phyloP scores from a whole-genome alignment of 2,113 vertebrate genomes.

The Heterotilapia buettikoferi region DNA sequence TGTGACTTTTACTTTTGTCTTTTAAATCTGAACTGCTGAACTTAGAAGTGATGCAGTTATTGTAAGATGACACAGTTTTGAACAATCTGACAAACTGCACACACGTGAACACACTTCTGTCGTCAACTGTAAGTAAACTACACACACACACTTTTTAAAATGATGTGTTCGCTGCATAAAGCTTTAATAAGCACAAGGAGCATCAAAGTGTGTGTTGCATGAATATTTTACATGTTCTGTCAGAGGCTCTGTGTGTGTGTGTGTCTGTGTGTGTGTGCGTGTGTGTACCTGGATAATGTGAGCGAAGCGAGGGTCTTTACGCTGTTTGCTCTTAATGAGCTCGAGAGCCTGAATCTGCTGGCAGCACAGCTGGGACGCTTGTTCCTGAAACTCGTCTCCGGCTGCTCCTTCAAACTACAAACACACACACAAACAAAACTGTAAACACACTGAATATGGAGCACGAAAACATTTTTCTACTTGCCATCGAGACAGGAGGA shows the following conservation, averaged over 20 bases:
- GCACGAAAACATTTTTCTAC: rapidly evolving
- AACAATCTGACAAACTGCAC: neutral
- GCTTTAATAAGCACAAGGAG: neutral
- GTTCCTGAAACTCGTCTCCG: constrained; percentile 84
- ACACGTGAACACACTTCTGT: neutral
- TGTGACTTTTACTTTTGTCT: rapidly evolving
- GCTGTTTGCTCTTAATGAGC: constrained; percentile 88
- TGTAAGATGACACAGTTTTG: neutral
- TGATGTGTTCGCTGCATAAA: neutral
- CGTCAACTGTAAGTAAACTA: neutral
- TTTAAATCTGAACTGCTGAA: neutral
- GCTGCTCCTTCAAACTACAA: constrained; percentile 81
- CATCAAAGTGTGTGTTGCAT: neutral
- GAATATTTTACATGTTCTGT: neutral
- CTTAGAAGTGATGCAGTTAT: neutral
- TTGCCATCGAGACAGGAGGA: rapidly evolving
- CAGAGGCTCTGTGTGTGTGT: neutral
- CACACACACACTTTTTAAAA: neutral
- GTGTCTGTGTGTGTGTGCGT: neutral
- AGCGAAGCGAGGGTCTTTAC: constrained; percentile 88
- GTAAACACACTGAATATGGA: neutral
- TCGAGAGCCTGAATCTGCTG: constrained; percentile 86
- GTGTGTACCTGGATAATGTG: constrained; percentile 64
- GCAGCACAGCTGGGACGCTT: constrained; percentile 84
- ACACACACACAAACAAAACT: neutral